Base-by-base conservation (phyloP, 2,888 invertebrate genomes). In the Caenorhabditis becei region DNA sequence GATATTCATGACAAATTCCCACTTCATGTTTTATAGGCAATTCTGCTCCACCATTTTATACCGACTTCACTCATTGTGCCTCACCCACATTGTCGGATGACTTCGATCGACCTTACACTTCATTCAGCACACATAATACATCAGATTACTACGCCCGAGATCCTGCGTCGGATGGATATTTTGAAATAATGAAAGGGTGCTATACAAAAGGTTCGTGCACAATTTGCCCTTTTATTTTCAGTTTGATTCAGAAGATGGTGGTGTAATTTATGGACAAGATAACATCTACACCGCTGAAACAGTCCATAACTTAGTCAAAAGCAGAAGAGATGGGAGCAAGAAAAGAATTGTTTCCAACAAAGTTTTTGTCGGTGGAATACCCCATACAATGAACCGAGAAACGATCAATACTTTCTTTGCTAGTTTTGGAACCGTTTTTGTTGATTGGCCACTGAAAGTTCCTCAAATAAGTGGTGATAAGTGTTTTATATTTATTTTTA, bases 381-480 rank as follows among this genome's bases (percentile, higher is more conserved):
- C 59, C 1, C 72, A 66, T 23, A 32, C 62, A 2, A 81, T 77
- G 77, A 53, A 81, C 32, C 67, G 78, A n/a, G 58, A 67, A 16
- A 49, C 24, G 8, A 67, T 81, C 53, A 66, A 70, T 44, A 53
- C 20, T 0, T 80, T 80, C 20, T 80, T 80, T 49, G 69, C 70
- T 2, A 18, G 58, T 20, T 80, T 75, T 24, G 80, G 80, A 18
- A 32, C 66, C 2, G 80, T 80, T 8, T 80, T 75, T 28, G 56
- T 80, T 14, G 80, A 82, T 61, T 82, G 82, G 82, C 82, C 82
- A 3, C 62, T 70, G 7, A 82, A 78, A 51, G 54, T 44, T n/a
- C 58, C 54, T 0, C 41, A 49, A 2, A 59, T 11, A 23, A 63
- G 63, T 41, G 24, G 63, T 56, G 16, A 26, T 16, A 20, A 41